Base-by-base conservation (phyloP, 2,797 vertebrate species). In the Sparus aurata region DNA sequence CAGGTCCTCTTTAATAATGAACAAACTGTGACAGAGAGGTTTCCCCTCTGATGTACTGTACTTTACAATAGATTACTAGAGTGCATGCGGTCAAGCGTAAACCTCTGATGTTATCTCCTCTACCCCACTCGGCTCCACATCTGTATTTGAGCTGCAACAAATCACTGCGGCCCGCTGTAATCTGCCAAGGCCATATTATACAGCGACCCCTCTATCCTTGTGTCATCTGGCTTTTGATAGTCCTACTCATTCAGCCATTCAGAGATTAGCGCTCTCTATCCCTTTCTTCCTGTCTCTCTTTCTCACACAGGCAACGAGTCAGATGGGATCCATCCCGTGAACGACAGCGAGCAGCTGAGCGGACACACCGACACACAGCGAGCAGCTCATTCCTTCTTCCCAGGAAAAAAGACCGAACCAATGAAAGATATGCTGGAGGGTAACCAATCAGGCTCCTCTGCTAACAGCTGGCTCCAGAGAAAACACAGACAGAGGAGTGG, bases 381-480 rank as follows among this genome's bases (percentile, higher is more conserved):
- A 81, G 74, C 52, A 76, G 50, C 60, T 79, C 41, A 47, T 77
- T 85, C 79, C 73, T 80, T 69, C 69, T 80, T 90, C 86, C 78
- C 80, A 80, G 78, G 80, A 83, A 86, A 86, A 65, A 86, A 75
- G 60, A 77, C 27, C 69, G 38, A 86, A 81, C 90, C 88, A 93
- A 80, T 91, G 79, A 87, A 83, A 84, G 80, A 80, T 23, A 38
- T 81, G 78, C 79, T 87, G 41, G 46, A 84, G 86, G 79, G 79
- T 60, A 89, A 87, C 90, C 91, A 89, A 90, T 90, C 87, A 85
- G 74, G 75, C 82, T 57, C 74, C 79, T 79, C 70, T 43, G 65
- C 83, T 23, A 93, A 93, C 93, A 93, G 93, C 90, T 92, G 92
- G 83, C 87, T 75, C 60, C 61, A 87, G 82, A 88, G 80, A 86